Base-by-base conservation (phyloP, 53 echinoderm and acorn worm genomes). In the Echinometra lucunter region DNA sequence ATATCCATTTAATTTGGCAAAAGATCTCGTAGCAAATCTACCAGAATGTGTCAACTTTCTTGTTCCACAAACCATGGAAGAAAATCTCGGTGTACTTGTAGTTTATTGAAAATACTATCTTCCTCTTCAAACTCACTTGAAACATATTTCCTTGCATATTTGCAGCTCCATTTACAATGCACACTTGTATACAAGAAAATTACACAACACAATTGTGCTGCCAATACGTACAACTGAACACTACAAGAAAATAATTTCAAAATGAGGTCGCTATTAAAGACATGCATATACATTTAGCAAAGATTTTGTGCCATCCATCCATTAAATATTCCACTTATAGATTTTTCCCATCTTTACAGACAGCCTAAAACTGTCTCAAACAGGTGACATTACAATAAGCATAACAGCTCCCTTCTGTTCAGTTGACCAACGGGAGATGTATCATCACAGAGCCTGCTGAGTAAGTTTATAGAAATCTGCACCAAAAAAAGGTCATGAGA, bases 131-230 rank as follows among this genome's bases (percentile, higher is more conserved):
- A 11, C 8, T 63, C 23, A 23, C 4, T 56, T 60, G 63, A 21
- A 63, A 63, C 25, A 63, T 63, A 23, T 63, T 25, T 63, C 25
- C 63, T 27, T 27, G 25, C 63, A 63, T 63, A 63, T 69, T 69
- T 69, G 69, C 34, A 69, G 69, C 30, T 47, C 12, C 15, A 88
- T 88, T 55, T 55, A 88, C 57, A 57, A 49, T 83, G 47, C 83
- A 44, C 44, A 47, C 81, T 42, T 19, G 81, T 81, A 27, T 42
- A 83, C 44, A 47, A 88, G 30, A n/a, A 53, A 15, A 57, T 15
- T 49, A 49, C 32, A 55, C 8, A 11, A 49, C 44, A 83, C 32
- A 49, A 8, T n/a, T 55, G 42, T 18, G 35, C 17, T 42, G 42
- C 23, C 18, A 21, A 42, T 78, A 21, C 37, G 6, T 70, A 70